Conservation (phyloP, 2,888 invertebrate genomes). For the Xestobium rufovillosum region DNA sequence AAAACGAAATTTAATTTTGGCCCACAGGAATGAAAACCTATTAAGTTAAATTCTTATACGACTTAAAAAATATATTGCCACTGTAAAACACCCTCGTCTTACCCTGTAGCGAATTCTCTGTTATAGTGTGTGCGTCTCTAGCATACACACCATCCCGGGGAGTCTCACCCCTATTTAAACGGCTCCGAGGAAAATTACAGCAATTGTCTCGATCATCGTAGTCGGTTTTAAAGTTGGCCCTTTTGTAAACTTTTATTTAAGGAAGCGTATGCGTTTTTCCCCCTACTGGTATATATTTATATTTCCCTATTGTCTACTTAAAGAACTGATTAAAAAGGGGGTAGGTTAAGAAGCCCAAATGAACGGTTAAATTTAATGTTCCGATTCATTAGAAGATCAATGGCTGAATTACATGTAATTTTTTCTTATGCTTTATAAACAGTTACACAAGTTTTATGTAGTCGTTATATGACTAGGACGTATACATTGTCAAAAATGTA, state of each 20-base stretch:
- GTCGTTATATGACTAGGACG: too few species aligned
- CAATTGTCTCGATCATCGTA: constrained; percentile 43
- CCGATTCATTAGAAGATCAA: too few species aligned
- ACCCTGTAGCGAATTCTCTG: constrained; percentile 19
- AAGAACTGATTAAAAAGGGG: constrained; percentile 44
- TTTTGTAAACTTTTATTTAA: constrained; percentile 9
- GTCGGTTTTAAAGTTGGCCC: constrained; percentile 32
- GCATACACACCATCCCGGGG: constrained; percentile 11
- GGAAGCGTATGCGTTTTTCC: too few species aligned
- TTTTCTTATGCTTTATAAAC: too few species aligned
- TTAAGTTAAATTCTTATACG: constrained; percentile 38
- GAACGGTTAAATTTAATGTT: too few species aligned
- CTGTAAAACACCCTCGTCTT: constrained; percentile 31
- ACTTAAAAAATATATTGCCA: constrained; percentile 38
- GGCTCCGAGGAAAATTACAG: constrained; percentile 40
- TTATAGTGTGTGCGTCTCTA: constrained; percentile 12
- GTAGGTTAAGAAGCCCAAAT: too few species aligned
- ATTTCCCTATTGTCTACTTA: constrained; percentile 45
- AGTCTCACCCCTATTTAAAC: constrained; percentile 29
- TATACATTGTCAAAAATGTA: too few species aligned
- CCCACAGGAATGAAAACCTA: constrained; percentile 37
- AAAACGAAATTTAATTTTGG: constrained; percentile 38
- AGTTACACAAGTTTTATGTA: too few species aligned
- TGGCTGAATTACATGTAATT: too few species aligned
- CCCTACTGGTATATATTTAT: constrained; percentile 41